phyloP scores from a whole-genome alignment of 2,888 invertebrate species.

The Fragum whitleyi region DNA sequence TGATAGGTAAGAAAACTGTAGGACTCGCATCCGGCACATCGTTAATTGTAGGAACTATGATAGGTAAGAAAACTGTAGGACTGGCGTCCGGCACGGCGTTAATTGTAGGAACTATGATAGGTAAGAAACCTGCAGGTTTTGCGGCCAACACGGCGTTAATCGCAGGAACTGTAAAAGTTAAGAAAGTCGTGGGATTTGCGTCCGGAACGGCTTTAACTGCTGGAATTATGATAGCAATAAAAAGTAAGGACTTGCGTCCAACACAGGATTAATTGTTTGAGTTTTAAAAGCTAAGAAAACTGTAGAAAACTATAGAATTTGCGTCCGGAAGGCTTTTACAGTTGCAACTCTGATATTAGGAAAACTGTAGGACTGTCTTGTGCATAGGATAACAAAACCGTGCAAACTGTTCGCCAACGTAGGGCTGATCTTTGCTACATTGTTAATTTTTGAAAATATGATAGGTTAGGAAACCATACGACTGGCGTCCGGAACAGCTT shows the following conservation, averaged over 20 bases:
- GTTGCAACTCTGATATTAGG: no score
- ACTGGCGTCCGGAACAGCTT: no score
- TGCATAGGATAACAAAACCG: no score
- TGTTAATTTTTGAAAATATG: slow-evolving; percentile 94
- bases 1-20: slow-evolving; percentile 91
- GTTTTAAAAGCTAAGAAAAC: slow-evolving; percentile 96
- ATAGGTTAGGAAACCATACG: slow-evolving; percentile 92
- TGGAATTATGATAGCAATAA: slow-evolving; percentile 95
- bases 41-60: slow-evolving; percentile 94
- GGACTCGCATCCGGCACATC: slow-evolving; percentile 93
- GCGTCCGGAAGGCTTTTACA: no score
- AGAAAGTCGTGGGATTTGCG: slow-evolving; percentile 91
- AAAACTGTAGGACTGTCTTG: no score
- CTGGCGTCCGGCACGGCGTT: no score
- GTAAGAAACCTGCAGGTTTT: no score
- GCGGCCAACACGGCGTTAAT: no score
- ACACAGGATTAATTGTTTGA: slow-evolving; percentile 92
- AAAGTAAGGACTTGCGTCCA: slow-evolving; percentile 92
- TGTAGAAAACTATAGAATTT: no score
- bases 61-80: slow-evolving; percentile 90
- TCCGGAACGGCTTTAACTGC: slow-evolving; percentile 93
- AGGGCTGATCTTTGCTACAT: slow-evolving; percentile 92
- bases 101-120: no score
- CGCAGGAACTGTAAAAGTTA: no score
- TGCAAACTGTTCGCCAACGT: no score